A percentile compares a stretch with the other conserved stretches of the same genome.
phyloP scores from a whole-genome alignment of 1,140 invertebrate genomes.

The Cheumatopsyche charites region DNA sequence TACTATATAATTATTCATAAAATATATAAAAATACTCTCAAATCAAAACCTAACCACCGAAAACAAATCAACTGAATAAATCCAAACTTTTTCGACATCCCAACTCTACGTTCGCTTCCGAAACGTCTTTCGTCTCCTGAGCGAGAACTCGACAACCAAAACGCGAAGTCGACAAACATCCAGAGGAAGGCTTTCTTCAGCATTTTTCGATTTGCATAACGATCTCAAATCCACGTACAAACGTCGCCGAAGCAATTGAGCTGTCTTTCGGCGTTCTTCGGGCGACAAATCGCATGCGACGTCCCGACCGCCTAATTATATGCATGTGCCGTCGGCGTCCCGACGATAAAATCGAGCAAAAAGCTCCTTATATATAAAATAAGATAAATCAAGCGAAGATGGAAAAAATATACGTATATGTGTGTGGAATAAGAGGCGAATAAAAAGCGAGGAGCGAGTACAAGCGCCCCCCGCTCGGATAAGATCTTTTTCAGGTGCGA shows the following conservation, averaged over 20 bases:
- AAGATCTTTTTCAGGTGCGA: conserved; percentile 16
- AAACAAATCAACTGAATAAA: too few species aligned
- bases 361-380: neutral
- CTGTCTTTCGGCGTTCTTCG: conserved; percentile 34
- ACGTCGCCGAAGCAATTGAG: conserved; percentile 45
- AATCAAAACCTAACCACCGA: neutral
- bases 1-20: neutral
- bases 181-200: neutral
- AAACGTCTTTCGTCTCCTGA: too few species aligned
- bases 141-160: too few species aligned
- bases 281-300: conserved; percentile 40
- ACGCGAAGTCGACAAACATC: too few species aligned
- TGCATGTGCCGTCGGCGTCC: neutral
- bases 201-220: conserved; percentile 43
- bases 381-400: neutral
- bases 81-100: too few species aligned
- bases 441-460: neutral
- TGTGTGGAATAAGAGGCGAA: too few species aligned
- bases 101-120: too few species aligned
- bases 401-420: neutral
- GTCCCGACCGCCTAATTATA: conserved; percentile 25
- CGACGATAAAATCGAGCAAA: conserved; percentile 1
- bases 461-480: conserved; percentile 1
- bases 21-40: neutral
- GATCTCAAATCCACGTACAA: conserved; percentile 44